Evolutionary conservation across 2,113 vertebrate genomes (phyloP).

Genomic region (Hiodon tergisus): DNA sequence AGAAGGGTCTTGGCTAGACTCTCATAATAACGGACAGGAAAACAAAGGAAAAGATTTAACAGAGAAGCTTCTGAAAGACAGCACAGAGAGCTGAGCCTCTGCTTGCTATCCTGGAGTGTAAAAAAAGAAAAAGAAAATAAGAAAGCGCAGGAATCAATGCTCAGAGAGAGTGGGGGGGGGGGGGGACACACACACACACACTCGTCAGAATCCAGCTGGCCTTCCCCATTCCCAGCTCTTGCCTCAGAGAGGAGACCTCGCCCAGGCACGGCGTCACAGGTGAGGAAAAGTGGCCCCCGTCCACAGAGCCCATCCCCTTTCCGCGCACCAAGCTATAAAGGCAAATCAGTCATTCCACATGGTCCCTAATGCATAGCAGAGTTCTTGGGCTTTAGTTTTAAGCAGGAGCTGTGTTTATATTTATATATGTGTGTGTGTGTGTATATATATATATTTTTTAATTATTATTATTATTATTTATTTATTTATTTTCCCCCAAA

Average conservation of each 20-base stretch:
- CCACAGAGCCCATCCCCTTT: too few relatives aligned
- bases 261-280: constrained; percentile 16
- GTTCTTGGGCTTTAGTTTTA: too few relatives aligned
- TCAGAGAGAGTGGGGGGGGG: constrained; percentile 63
- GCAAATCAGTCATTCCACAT: too few relatives aligned
- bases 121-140: constrained; percentile 27
- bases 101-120: constrained; percentile 5
- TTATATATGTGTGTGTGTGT: too few relatives aligned
- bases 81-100: not conserved
- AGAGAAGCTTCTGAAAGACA: constrained; percentile 47
- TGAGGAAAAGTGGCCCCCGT: too few relatives aligned
- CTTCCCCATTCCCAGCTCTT: constrained; percentile 47
- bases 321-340: too few relatives aligned
- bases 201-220: constrained; percentile 67
- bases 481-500: too few relatives aligned
- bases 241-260: constrained; percentile 55
- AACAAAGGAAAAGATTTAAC: constrained; percentile 31
- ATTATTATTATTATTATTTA: too few relatives aligned
- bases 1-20: constrained; percentile 66
- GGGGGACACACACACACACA: constrained; percentile 41
- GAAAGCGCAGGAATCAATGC: constrained; percentile 32
- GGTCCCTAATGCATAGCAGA: too few relatives aligned
- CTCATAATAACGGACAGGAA: constrained; percentile 72
- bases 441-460: too few relatives aligned
- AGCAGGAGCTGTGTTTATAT: too few relatives aligned